Conservation (phyloP, 2,888 invertebrate species). For the Ephialtes manifestator region DNA sequence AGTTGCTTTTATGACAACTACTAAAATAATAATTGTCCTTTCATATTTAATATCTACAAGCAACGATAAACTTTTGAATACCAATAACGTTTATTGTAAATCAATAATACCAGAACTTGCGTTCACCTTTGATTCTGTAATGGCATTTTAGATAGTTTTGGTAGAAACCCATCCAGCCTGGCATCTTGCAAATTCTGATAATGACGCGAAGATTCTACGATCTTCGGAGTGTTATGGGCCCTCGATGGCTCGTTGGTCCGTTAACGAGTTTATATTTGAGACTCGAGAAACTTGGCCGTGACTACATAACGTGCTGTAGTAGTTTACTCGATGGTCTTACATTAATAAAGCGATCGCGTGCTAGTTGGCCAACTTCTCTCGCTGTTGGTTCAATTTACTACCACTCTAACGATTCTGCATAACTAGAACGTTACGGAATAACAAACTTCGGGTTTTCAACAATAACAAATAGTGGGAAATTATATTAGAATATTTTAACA, state of each 20-base stretch:
- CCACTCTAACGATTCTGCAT: background rate
- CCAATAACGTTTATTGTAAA: background rate
- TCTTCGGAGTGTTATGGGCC: background rate
- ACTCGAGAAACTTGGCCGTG: conserved; percentile 50
- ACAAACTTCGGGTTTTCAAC: too few relatives aligned
- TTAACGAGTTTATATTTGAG: conserved; percentile 59
- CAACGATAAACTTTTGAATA: background rate
- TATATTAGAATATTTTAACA: too few relatives aligned
- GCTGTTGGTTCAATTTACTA: conserved; percentile 19
- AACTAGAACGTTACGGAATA: too few relatives aligned
- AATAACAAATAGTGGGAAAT: too few relatives aligned
- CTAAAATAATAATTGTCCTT: background rate
- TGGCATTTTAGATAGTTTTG: background rate
- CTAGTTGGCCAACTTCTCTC: conserved; percentile 53
- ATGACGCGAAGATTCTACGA: conserved; percentile 19
- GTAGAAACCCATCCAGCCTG: background rate
- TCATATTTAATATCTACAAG: background rate
- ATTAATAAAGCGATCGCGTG: conserved; percentile 65
- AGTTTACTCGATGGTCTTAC: conserved; percentile 49
- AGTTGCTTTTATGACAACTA: too few relatives aligned
- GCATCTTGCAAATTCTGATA: conserved; percentile 18
- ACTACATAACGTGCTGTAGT: conserved; percentile 12
- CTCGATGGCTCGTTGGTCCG: conserved; percentile 32
- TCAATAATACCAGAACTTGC: background rate
- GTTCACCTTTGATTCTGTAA: background rate